Evolutionary conservation across 2,797 vertebrate genomes (phyloP).

Genomic region (Threskiornis aethiopicus): DNA sequence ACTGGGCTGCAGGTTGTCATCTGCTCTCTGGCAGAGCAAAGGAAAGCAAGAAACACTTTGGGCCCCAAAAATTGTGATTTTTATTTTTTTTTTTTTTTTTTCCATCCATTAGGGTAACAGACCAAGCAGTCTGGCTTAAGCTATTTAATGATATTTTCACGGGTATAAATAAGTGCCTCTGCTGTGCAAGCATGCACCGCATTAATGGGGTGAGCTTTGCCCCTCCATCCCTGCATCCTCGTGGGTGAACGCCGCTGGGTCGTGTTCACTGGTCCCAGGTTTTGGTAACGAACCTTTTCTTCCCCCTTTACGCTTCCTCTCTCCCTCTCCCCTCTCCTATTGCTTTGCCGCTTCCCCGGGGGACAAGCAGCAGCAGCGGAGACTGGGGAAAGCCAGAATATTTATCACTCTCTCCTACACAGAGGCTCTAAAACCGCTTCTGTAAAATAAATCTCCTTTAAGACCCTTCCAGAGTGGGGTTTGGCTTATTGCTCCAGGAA

Average conservation of each 20-base stretch:
- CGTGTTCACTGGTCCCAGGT: fast-evolving
- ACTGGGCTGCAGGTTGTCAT: fast-evolving
- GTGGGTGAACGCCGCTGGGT: fast-evolving
- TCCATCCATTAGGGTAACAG: background rate
- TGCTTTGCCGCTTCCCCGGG: background rate
- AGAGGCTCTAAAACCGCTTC: background rate
- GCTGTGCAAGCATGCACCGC: fast-evolving
- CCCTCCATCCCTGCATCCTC: fast-evolving
- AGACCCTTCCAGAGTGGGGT: background rate
- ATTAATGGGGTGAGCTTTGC: background rate
- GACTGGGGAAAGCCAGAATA: background rate
- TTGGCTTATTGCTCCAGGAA: background rate
- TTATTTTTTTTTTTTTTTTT: too few relatives aligned
- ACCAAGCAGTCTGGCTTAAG: background rate
- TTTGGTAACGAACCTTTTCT: background rate
- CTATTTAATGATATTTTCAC: fast-evolving
- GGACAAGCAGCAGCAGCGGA: background rate
- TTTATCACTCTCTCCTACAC: background rate
- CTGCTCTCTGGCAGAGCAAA: background rate
- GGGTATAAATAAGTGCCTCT: background rate
- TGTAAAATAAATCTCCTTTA: background rate
- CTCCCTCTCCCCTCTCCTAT: background rate
- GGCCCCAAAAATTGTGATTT: fast-evolving
- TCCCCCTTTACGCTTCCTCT: background rate
- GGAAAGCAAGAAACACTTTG: background rate